These are phyloP conservation scores for Drosophila ficusphila DNA, from an alignment of 1,140 invertebrate species.

Conservation along the genomic window DNA sequence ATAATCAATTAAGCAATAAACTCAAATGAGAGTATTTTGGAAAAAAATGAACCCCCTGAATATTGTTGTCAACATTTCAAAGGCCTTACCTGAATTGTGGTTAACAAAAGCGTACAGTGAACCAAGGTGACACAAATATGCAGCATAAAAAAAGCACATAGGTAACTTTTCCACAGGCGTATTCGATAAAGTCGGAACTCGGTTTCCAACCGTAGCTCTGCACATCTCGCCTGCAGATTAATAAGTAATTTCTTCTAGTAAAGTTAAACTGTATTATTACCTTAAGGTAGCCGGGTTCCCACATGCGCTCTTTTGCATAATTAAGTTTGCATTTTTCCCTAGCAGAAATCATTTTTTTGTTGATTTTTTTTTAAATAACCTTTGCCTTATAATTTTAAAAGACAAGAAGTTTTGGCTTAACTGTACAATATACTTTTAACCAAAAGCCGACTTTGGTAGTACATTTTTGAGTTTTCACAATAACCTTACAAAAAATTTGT, in stretches of 20 bases:
- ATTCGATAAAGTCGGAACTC: conserved; percentile 27
- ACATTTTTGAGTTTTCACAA: no score
- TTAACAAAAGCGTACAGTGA: conserved; percentile 17
- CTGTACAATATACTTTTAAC: no score
- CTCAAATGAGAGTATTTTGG: no score
- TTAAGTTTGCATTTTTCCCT: background rate
- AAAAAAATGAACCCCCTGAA: no score
- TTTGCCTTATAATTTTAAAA: background rate
- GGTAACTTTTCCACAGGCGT: conserved; percentile 17
- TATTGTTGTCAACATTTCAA: no score
- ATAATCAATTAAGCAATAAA: no score
- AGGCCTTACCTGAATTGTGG: conserved; percentile 15
- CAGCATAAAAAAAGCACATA: conserved; percentile 26
- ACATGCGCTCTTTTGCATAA: background rate
- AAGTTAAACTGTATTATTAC: background rate
- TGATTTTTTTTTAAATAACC: background rate
- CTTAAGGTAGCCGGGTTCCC: conserved; percentile 33
- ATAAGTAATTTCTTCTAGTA: background rate
- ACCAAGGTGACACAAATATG: background rate
- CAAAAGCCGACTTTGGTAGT: no score
- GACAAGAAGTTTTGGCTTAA: no score
- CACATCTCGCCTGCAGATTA: conserved; percentile 32
- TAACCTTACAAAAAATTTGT: no score
- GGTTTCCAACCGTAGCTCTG: conserved; percentile 18
- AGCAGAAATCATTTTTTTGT: background rate